Evolutionary conservation across 2,888 invertebrate species (phyloP), one percentile per base, ranked within the genome.

Genomic region (Odontomyia ornata): DNA sequence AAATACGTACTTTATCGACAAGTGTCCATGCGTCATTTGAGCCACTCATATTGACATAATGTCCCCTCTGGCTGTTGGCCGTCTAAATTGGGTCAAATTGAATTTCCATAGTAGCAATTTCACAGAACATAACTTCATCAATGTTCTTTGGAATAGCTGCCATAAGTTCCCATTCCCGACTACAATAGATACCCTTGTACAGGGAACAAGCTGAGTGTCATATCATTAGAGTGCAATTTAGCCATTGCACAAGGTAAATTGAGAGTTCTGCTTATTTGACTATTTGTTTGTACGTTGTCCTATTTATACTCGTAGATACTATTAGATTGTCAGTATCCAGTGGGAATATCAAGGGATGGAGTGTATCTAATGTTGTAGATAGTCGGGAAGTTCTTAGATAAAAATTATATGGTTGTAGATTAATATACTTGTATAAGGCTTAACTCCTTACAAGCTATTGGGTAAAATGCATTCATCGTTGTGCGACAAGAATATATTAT

Each of bases 41-140:
- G 3, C 18, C 52, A 52, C 52, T 52, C 18, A 15, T 15, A n/a
- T 52, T 4, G 52, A 52, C 13, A 52, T 9, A 52, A 13, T n/a
- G 18, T n/a, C 52, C 15, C 18, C 52, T 52, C 15, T 11, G 57
- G 9, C 56, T n/a, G 21, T 52, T 5, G 57, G 3, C 1, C 46
- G 9, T 15, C 23, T 73, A 60, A 73, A 73, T 73, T 73, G 60
- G 73, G 60, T 73, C 60, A 36, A 73, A 73, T 73, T 73, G 73
- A 73, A 73, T 73, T 73, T 57, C 73, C 73, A 73, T 60, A 36
- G 27, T 60, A 57, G 21, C 73, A 57, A 57, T 43, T 73, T 60
- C 52, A 28, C 28, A 28, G 56, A 56, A 72, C 69, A 69, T 72
- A 72, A 72, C 47, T 72, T 56, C 56, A 72, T 72, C 71, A 72